Conservation (phyloP, 2,113 vertebrate species). For the Myocastor coypus region DNA sequence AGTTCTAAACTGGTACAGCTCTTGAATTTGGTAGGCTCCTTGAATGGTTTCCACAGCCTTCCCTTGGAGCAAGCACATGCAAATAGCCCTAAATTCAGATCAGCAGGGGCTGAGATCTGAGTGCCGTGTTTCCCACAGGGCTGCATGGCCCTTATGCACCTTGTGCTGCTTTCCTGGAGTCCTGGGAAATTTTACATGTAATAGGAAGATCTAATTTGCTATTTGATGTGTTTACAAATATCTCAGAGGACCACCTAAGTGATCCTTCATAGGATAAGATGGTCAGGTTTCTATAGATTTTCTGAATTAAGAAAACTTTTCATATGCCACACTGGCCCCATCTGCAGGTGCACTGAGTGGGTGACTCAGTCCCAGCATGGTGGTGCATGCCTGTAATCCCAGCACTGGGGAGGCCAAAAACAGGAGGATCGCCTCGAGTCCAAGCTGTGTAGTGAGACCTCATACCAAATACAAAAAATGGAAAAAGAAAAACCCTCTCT, state of each 20-base stretch:
- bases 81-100: slow-evolving; percentile 54
- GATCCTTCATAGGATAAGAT: neutral
- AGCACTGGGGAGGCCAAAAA: no score
- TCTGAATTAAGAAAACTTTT: neutral
- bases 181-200: neutral
- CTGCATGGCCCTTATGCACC: neutral
- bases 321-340: no score
- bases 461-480: no score
- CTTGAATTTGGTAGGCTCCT: slow-evolving; percentile 11
- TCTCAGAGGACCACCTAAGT: neutral
- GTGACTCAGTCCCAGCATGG: no score
- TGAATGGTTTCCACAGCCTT: neutral
- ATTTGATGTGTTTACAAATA: neutral
- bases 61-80: neutral
- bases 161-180: neutral
- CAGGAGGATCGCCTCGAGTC: no score
- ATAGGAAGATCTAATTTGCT: slow-evolving; percentile 31
- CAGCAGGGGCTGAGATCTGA: neutral
- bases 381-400: no score
- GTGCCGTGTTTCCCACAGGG: neutral
- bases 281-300: neutral
- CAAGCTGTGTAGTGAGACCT: no score
- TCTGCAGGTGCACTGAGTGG: no score
- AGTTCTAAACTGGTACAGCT: neutral
- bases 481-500: no score